Conservation (phyloP, 2,797 vertebrate species). For the Myotis pilosus region DNA sequence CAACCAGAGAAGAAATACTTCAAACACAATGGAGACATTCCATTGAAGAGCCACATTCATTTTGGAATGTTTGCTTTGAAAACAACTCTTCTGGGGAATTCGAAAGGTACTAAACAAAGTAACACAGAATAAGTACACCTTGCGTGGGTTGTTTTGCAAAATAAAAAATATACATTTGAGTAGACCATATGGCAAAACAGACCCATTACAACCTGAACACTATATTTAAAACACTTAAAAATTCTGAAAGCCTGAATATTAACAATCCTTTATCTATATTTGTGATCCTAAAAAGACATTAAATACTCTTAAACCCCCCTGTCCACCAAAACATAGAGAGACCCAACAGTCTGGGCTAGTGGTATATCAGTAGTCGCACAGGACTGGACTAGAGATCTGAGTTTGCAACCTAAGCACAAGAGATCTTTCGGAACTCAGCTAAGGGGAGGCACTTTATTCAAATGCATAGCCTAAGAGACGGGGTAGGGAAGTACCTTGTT, state of each 20-base stretch:
- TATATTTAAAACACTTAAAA: constrained; percentile 57
- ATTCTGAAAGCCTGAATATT: constrained; percentile 57
- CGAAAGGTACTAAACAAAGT: constrained; percentile 58
- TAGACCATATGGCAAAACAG: constrained; percentile 60
- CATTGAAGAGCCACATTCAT: constrained; percentile 54
- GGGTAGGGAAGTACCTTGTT: background rate
- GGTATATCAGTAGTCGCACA: constrained; percentile 55
- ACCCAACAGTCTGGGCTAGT: constrained; percentile 53
- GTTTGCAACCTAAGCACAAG: background rate
- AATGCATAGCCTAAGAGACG: constrained; percentile 21
- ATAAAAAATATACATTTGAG: constrained; percentile 62
- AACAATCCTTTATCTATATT: constrained; percentile 48
- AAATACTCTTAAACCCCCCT: constrained; percentile 58
- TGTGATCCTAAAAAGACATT: constrained; percentile 66
- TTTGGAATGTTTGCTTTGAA: constrained; percentile 75
- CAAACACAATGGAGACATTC: constrained; percentile 48
- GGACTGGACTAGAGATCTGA: constrained; percentile 28
- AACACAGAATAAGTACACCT: constrained; percentile 43
- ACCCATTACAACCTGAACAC: constrained; percentile 56
- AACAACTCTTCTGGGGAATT: constrained; percentile 57
- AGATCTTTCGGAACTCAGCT: constrained; percentile 29
- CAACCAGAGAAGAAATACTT: constrained; percentile 51
- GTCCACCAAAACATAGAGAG: constrained; percentile 53
- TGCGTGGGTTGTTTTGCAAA: constrained; percentile 62
- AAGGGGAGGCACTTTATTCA: constrained; percentile 34